These are phyloP conservation scores for Drosophila mojavensis DNA, from an alignment of 1,140 invertebrate genomes.

Conservation along the genomic window DNA sequence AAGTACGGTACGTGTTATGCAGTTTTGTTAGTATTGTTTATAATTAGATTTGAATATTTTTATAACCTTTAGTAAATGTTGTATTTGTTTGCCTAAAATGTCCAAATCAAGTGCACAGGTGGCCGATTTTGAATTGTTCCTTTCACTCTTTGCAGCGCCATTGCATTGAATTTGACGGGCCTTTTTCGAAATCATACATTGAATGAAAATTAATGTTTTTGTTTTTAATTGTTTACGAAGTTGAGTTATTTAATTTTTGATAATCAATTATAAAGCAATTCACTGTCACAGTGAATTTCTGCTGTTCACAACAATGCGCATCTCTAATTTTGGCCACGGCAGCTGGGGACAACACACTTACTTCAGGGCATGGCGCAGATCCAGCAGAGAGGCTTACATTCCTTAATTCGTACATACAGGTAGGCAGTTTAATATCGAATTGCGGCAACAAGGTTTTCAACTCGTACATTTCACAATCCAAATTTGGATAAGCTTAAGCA, in stretches of 20 bases:
- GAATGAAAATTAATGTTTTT: constrained; percentile 13
- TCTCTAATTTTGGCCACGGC: constrained; percentile 43
- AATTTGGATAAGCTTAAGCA: constrained; percentile 11
- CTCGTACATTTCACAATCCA: constrained; percentile 71
- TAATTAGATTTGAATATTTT: constrained; percentile 60
- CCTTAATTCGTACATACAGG: constrained; percentile 81
- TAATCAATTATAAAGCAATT: constrained; percentile 5
- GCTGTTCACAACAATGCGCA: constrained; percentile 12
- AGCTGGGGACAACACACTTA: constrained; percentile 53
- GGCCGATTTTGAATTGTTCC: constrained; percentile 45
- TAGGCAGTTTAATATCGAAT: constrained; percentile 80
- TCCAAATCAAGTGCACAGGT: constrained; percentile 82
- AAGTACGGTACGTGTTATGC: constrained; percentile 52
- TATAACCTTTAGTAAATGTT: constrained; percentile 81
- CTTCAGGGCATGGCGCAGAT: constrained; percentile 28
- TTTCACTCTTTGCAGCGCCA: constrained; percentile 35
- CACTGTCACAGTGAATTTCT: constrained; percentile 22
- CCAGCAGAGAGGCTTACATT: constrained; percentile 58
- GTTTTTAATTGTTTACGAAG: not conserved
- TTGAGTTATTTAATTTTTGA: not conserved
- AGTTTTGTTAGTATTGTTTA: constrained; percentile 51
- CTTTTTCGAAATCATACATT: constrained; percentile 39
- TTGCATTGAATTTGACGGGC: constrained; percentile 40
- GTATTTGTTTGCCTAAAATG: constrained; percentile 76
- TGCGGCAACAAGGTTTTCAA: constrained; percentile 78